Evolutionary conservation across 2,888 invertebrate species (phyloP).

Genomic region (Tortricodes alternella): DNA sequence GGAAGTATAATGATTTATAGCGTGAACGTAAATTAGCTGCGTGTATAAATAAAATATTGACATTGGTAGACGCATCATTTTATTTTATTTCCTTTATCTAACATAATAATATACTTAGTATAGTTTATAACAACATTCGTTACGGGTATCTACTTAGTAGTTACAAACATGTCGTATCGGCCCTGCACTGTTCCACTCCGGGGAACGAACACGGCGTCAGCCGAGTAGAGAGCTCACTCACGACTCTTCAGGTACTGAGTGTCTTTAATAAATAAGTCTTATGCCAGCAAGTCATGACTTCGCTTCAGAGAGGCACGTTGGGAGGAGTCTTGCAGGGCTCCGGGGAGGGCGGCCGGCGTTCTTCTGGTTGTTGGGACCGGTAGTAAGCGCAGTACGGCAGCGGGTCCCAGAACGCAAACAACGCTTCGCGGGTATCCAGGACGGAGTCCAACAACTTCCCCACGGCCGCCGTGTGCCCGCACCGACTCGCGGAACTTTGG

Average conservation of each 20-base stretch:
- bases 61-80: conserved; percentile 29
- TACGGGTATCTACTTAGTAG: conserved; percentile 74
- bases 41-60: conserved; percentile 27
- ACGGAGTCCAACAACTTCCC: conserved; percentile 86
- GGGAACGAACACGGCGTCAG: conserved; percentile 44
- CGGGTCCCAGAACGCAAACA: conserved; percentile 93
- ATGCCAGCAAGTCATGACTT: conserved; percentile 33
- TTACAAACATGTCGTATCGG: conserved; percentile 70
- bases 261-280: conserved; percentile 68
- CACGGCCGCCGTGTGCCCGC: conserved; percentile 84
- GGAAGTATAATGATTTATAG: conserved; percentile 15
- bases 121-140: conserved; percentile 48
- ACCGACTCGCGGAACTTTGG: conserved; percentile 84
- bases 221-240: conserved; percentile 61
- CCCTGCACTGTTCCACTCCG: conserved; percentile 52
- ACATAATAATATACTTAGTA: conserved; percentile 52
- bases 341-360: conserved; percentile 70
- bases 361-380: conserved; percentile 88
- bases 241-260: conserved; percentile 80
- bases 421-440: conserved; percentile 89
- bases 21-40: conserved; percentile 10
- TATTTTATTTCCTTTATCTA: conserved; percentile 37
- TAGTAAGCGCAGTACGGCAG: conserved; percentile 93
- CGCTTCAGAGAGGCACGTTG: conserved; percentile 71
- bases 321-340: conserved; percentile 82